Evolutionary conservation across 2,797 vertebrate genomes (phyloP), one percentile per base, ranked within the genome.

Genomic region (Gorsachius magnificus): DNA sequence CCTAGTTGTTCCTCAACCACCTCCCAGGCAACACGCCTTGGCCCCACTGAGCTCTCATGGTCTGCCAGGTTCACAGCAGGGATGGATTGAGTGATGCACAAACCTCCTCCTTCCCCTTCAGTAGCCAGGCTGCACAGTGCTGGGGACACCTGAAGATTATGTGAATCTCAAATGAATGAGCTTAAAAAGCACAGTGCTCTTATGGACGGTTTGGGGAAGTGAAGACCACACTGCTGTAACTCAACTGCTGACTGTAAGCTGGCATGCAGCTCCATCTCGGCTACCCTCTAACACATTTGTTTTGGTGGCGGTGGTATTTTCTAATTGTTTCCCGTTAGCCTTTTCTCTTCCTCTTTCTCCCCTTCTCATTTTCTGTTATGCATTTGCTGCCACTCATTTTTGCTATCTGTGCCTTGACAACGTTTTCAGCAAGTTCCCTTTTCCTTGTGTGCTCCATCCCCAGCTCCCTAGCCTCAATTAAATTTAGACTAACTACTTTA

Each of bases 351-450:
- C 80, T 82, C 81, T 76, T 91, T 86, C 53, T 74, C 41, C 56
- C 28, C 16, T 24, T 76, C 89, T 86, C 79, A 91, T 90, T 93
- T 92, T 96, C 82, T 94, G 61, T 81, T 91, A 89, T 31, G 69
- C 54, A 76, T 81, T 88, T 93, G 50, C 53, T 90, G 87, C 64
- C 60, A 64, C 41, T 90, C 11, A 0, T 36, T 95, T 95, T 95
- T 81, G 80, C 72, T 95, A 63, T 84, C 58, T 68, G 33, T 80
- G 56, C 70, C 69, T 53, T 90, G 87, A 90, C 79, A 91, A 53
- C 51, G 89, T 91, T 95, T 93, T 90, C 89, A 93, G 58, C 71
- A 85, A 96, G 90, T 94, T 97, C 90, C 72, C 58, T 90, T 81
- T 90, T 93, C 86, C 68, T 87, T 4, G 0, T 43, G n/a, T 89